Conservation (phyloP, 2,888 invertebrate species). For the Thyatira batis region DNA sequence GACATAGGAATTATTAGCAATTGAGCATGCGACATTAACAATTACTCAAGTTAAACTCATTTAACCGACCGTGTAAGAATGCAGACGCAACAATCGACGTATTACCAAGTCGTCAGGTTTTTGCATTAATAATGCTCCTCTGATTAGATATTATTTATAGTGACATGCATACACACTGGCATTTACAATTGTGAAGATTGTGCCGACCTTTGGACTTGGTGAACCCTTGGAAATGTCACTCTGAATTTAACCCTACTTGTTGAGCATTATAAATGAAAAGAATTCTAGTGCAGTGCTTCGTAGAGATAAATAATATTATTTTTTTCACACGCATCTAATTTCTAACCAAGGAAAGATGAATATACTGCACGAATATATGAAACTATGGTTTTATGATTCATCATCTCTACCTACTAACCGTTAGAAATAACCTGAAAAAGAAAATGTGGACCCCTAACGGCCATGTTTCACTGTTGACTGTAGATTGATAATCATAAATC, state of each 20-base stretch:
- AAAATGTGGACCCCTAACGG: no score
- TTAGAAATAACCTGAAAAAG: no score
- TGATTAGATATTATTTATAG: conserved; percentile 15
- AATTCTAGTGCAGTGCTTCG: background rate
- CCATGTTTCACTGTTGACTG: no score
- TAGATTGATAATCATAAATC: no score
- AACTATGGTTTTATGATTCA: no score
- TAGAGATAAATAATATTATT: background rate
- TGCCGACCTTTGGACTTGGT: conserved; percentile 12
- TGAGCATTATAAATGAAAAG: background rate
- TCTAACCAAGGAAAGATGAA: no score
- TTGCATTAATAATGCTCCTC: conserved; percentile 16
- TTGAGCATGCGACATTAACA: background rate
- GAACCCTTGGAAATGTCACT: conserved; percentile 13
- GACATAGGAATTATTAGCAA: background rate
- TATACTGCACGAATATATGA: no score
- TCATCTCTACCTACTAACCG: no score
- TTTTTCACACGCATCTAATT: no score
- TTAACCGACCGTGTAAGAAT: conserved; percentile 13
- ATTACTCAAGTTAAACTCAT: background rate
- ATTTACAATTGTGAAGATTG: conserved; percentile 7
- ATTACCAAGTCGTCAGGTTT: conserved; percentile 17
- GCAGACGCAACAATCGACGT: conserved; percentile 10
- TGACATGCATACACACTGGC: conserved; percentile 9
- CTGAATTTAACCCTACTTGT: background rate